These are phyloP conservation scores for Semicossyphus pulcher DNA, from an alignment of 2,113 vertebrate genomes.

Conservation along the genomic window DNA sequence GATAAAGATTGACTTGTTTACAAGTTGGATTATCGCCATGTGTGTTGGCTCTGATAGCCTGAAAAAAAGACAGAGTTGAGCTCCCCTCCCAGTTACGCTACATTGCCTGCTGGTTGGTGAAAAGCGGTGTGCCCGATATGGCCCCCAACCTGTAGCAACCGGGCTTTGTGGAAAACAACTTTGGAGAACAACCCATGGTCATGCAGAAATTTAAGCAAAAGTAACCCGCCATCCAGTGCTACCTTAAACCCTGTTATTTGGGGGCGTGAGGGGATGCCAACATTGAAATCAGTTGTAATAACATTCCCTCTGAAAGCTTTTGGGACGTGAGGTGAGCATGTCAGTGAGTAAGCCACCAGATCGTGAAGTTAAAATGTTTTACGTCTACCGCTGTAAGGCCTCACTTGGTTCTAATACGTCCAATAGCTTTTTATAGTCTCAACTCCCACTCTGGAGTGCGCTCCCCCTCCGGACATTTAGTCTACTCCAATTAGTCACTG, in stretches of 20 bases:
- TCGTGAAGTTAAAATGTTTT: not conserved
- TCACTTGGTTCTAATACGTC: not conserved
- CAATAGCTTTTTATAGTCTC: constrained; percentile 6
- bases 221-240: not conserved
- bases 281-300: not conserved
- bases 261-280: not conserved
- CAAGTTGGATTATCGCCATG: constrained; percentile 8
- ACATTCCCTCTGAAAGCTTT: not conserved
- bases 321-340: no score
- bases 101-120: not conserved
- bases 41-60: constrained; percentile 4
- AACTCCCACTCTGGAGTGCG: not conserved
- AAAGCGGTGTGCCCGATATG: not conserved
- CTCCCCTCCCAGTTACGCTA: not conserved
- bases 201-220: constrained; percentile 4
- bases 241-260: not conserved
- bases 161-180: not conserved
- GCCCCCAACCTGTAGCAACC: not conserved
- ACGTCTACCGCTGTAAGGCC: not conserved
- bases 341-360: not conserved
- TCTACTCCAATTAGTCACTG: not conserved
- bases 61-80: constrained; percentile 1
- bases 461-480: constrained; percentile 4
- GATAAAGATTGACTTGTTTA: constrained; percentile 25
- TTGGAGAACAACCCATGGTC: not conserved